A percentile compares a stretch with the other conserved stretches of the same genome.
Conservation (phyloP, 2,888 invertebrate species). For the Drosophila infuscata region DNA sequence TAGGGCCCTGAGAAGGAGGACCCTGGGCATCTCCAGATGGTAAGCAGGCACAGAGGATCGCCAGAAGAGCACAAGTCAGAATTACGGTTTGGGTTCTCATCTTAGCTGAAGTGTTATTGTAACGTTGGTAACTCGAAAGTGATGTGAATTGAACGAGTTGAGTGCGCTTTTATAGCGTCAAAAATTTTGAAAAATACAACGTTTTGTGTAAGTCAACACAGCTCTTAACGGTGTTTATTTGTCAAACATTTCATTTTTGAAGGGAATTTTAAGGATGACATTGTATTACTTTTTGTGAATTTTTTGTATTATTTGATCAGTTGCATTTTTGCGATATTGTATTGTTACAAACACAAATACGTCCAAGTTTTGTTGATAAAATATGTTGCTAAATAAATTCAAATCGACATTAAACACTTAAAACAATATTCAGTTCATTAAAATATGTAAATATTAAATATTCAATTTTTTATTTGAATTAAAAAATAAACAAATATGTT, state of each 20-base stretch:
- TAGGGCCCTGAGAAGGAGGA: too few relatives aligned
- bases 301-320: background rate
- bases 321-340: background rate
- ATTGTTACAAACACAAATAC: background rate
- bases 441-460: background rate
- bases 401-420: background rate
- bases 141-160: too few relatives aligned
- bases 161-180: too few relatives aligned
- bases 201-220: background rate
- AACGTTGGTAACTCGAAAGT: background rate
- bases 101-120: background rate
- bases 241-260: background rate
- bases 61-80: background rate
- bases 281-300: too few relatives aligned
- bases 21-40: background rate
- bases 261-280: background rate
- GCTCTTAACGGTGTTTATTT: background rate
- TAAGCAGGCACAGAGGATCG: background rate
- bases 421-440: background rate
- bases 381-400: too few relatives aligned
- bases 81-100: background rate
- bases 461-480: background rate
- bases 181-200: background rate
- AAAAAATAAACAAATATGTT: background rate
- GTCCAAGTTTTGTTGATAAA: too few relatives aligned